phyloP scores from a whole-genome alignment of 2,888 invertebrate genomes.

The Eupsilia transversa region DNA sequence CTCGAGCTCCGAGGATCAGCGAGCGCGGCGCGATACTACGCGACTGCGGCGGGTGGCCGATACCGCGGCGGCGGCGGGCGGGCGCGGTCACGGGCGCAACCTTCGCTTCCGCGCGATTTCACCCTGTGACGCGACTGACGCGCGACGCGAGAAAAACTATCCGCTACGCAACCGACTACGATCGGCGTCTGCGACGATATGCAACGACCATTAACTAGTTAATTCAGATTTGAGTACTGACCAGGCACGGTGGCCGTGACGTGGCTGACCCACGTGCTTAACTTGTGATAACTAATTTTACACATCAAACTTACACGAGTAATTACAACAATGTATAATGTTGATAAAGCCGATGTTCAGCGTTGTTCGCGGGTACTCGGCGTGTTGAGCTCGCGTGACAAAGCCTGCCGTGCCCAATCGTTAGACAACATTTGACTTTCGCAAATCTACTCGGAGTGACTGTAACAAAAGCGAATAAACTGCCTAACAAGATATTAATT shows the following conservation, averaged over 20 bases:
- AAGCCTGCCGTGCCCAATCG: slow-evolving; percentile 84
- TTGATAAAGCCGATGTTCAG: slow-evolving; percentile 64
- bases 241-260: slow-evolving; percentile 56
- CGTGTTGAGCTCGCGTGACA: slow-evolving; percentile 83
- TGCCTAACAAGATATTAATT: slow-evolving; percentile 79
- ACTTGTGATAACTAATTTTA: slow-evolving; percentile 58
- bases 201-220: slow-evolving; percentile 59
- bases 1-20: slow-evolving; percentile 84
- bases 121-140: slow-evolving; percentile 81
- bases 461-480: slow-evolving; percentile 79
- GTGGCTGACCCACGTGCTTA: slow-evolving; percentile 59
- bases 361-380: slow-evolving; percentile 63
- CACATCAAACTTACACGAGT: slow-evolving; percentile 60
- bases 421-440: slow-evolving; percentile 84
- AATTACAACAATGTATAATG: slow-evolving; percentile 63
- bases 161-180: slow-evolving; percentile 77
- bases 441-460: slow-evolving; percentile 80
- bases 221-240: slow-evolving; percentile 61
- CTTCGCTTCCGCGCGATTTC: slow-evolving; percentile 86
- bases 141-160: slow-evolving; percentile 68
- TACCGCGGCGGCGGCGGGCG: slow-evolving; percentile 80
- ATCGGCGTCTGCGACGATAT: slow-evolving; percentile 69
- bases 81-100: slow-evolving; percentile 90
- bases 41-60: slow-evolving; percentile 75
- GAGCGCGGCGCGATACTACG: slow-evolving; percentile 87